Evolutionary conservation across 2,888 invertebrate genomes (phyloP), one percentile per base, ranked within the genome.

Genomic region (Oxycera nigricornis): DNA sequence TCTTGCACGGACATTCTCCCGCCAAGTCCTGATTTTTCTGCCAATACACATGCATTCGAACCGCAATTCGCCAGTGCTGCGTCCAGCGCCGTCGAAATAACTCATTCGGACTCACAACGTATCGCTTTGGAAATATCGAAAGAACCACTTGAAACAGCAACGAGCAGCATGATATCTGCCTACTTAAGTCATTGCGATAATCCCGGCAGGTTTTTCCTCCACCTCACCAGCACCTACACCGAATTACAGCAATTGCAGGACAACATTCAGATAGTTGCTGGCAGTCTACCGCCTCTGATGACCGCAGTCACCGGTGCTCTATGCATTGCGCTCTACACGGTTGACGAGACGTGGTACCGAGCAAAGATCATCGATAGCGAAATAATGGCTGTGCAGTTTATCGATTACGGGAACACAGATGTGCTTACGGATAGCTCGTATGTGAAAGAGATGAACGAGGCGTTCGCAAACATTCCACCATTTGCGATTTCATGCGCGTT

Each of bases 321-420:
- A 0, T 94, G 93, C 79, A 87, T 91, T 62, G 96, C 96, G 0
- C 91, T 92, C 80, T 97, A 94, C 83, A 89, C 91, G 0, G 91
- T 90, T 1, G 95, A 97, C 81, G 91, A 92, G 50, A 89, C 89
- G 77, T 98, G 98, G 97, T 98, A 98, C 83, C 89, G 98, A 74
- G 97, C 96, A 0, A 91, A 91, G 81, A 91, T 98, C 7, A 89
- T 96, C 50, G 95, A 94, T 81, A 89, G 89, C 4, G 93, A 93
- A 77, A 90, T 93, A 46, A 92, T 91, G 9, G 92, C 92, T 0
- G 90, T 94, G 0, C 88, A 92, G 35, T 94, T 93, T 79, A 89
- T 93, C 14, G 94, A 94, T 81, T 93, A 90, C 79, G 94, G 94
- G 9, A 93, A 93, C 80, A 92, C 92, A 0, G 93, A 94, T 79